Conservation (phyloP, 2,113 vertebrate genomes). For the Hyla sarda region DNA sequence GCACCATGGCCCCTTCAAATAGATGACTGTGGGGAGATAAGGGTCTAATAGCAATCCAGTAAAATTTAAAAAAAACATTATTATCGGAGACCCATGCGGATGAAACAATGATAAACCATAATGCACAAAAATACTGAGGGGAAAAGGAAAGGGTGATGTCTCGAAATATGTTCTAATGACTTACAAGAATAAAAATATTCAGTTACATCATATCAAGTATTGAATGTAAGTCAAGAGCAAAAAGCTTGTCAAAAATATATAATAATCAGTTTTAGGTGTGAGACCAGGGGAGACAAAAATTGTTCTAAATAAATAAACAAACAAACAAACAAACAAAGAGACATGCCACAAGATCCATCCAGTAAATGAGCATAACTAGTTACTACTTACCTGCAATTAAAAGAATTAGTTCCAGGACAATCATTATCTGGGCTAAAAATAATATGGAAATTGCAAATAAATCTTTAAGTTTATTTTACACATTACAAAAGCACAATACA, state of each 20-base stretch:
- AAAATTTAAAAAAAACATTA: too few relatives aligned
- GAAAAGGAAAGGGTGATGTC: too few relatives aligned
- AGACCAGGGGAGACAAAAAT: neutral
- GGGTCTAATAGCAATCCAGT: neutral
- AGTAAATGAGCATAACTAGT: neutral
- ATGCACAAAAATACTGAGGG: too few relatives aligned
- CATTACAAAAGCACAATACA: neutral
- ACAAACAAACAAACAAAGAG: neutral
- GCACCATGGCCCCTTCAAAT: too few relatives aligned
- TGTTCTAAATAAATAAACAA: neutral
- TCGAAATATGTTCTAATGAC: too few relatives aligned
- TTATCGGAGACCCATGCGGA: too few relatives aligned
- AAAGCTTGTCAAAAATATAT: too few relatives aligned
- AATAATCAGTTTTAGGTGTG: neutral
- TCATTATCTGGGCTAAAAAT: slow-evolving; percentile 35
- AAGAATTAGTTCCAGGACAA: neutral
- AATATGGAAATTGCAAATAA: neutral
- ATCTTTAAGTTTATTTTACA: neutral
- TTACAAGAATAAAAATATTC: too few relatives aligned
- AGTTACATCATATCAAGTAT: too few relatives aligned
- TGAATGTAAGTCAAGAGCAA: too few relatives aligned
- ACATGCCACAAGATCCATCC: neutral
- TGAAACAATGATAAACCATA: too few relatives aligned
- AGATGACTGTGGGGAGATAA: too few relatives aligned
- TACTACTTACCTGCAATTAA: slow-evolving; percentile 27